Evolutionary conservation across 2,113 vertebrate species (phyloP), one percentile per base, ranked within the genome.

Genomic region (Raphicerus campestris): DNA sequence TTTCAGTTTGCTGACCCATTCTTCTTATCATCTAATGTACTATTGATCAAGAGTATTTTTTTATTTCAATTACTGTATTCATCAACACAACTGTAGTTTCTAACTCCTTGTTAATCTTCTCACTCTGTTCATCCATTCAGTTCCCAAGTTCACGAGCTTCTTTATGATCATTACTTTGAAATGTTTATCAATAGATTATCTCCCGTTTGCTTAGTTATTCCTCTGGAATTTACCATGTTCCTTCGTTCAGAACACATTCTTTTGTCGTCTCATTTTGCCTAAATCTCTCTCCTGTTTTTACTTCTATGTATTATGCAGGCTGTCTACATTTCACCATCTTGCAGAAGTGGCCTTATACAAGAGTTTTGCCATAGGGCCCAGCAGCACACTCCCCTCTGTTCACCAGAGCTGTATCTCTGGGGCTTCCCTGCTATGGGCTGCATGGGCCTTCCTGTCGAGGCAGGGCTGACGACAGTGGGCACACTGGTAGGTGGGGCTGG

Each of bases 391-490:
- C 78, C 78, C 47, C 30, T 78, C 15, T 78, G 75, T 30, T 78
- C 75, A 78, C 26, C 45, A 78, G 75, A 78, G 15, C 75, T 19
- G 9, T 6, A 49, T 78, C 15, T 78, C 75, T 32, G 28, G 26
- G 45, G 28, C 45, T 49, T 49, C 75, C 45, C 8, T 3, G 0
- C 8, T n/a, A 11, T 0, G 10, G 17, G 78, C 47, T 22, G 11
- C 49, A 8, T 14, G 49, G 78, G 4, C 6, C 19, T 24, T 22
- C 20, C 49, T 14, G 10, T 24, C 24, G 49, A 14, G 78, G 30
- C 49, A 81, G 78, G 30, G 15, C 78, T 53, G 78, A 53, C 0
- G 1, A 53, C 32, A 22, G 5, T 24, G 78, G 78, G 49, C 49
- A 7, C 30, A 24, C 19, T 14, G 32, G 30, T 53, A 14, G 11